A percentile compares a stretch with the other conserved stretches of the same genome.
These are phyloP conservation scores for Microtus pennsylvanicus DNA, from an alignment of 2,113 vertebrate genomes.

Conservation along the genomic window DNA sequence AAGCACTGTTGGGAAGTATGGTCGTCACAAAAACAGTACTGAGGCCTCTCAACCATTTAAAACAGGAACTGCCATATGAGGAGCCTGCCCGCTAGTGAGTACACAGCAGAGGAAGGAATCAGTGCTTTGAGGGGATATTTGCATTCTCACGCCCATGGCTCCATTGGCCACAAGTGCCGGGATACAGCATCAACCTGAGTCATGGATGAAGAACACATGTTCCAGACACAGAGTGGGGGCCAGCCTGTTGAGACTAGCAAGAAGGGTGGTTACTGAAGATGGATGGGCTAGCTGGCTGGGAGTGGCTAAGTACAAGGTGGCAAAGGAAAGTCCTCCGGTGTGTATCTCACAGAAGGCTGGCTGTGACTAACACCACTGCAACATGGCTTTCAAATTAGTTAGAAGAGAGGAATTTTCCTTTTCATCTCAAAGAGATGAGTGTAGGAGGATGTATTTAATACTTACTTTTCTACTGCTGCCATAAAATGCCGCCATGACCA, in stretches of 20 bases:
- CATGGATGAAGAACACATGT: neutral
- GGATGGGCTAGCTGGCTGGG: neutral
- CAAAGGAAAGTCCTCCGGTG: neutral
- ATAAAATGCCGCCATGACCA: neutral
- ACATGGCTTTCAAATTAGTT: neutral
- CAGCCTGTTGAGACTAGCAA: no score
- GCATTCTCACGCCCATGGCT: neutral
- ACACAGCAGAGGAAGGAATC: neutral
- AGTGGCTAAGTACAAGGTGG: neutral
- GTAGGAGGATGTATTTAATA: neutral
- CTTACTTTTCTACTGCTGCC: neutral
- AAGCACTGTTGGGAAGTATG: neutral
- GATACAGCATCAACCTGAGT: neutral
- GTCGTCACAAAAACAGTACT: neutral
- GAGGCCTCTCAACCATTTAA: neutral
- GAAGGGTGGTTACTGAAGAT: neutral
- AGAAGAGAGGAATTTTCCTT: neutral
- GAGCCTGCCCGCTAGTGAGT: neutral
- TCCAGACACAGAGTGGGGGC: neutral
- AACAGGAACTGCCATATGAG: neutral
- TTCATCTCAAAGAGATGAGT: neutral
- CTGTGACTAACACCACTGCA: neutral
- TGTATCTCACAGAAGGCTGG: no score
- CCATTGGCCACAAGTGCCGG: fast-evolving
- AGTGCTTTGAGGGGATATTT: no score